Percentiles rank a stretch among this genome's conserved stretches.
Conservation (phyloP, 2,888 invertebrate genomes). For the Dryomyza anilis region DNA sequence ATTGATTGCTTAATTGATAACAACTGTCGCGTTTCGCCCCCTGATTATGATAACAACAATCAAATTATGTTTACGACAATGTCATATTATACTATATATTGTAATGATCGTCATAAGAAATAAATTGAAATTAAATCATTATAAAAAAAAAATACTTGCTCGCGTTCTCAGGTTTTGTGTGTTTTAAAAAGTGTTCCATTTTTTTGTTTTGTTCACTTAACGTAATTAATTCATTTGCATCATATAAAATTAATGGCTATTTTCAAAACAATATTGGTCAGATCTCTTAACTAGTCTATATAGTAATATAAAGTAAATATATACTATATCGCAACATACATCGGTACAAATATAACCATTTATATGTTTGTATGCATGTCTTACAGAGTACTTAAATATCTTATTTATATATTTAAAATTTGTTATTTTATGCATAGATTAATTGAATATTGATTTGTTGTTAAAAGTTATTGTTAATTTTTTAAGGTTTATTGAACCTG, state of each 20-base stretch:
- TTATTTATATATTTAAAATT: too few species aligned
- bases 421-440: not conserved
- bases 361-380: slow-evolving; percentile 1
- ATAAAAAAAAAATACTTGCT: not conserved
- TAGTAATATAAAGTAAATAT: too few species aligned
- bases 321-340: slow-evolving; percentile 3
- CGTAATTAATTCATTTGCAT: not conserved
- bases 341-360: not conserved
- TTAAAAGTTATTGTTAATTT: not conserved
- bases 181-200: too few species aligned
- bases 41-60: not conserved
- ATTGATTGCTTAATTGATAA: too few species aligned
- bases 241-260: not conserved
- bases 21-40: too few species aligned
- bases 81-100: not conserved
- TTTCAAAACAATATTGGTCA: slow-evolving; percentile 42
- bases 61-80: not conserved
- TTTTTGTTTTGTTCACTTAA: slow-evolving; percentile 26
- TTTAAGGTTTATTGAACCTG: not conserved
- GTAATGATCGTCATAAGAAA: not conserved
- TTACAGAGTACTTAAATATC: not conserved
- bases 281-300: slow-evolving; percentile 32
- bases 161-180: too few species aligned
- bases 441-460: not conserved
- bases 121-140: not conserved